Base-by-base conservation (phyloP, 2,797 vertebrate genomes). In the Paedocypris micromegethes region DNA sequence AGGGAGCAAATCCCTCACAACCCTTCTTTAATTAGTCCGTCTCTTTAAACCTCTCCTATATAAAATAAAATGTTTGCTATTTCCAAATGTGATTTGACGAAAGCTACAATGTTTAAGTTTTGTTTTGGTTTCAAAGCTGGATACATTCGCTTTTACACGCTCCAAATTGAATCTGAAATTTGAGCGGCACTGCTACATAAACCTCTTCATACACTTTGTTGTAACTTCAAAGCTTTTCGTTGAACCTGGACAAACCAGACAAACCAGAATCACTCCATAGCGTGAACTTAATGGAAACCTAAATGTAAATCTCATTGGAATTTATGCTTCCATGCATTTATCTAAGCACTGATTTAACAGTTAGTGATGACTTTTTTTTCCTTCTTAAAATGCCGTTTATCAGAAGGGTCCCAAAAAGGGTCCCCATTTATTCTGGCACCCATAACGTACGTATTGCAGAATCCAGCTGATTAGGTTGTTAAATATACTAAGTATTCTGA, bases 1-100 rank as follows among this genome's bases (percentile, higher is more conserved):
- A 64, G 60, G 45, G 41, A 58, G 63, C 60, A 64, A 54, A 63
- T 70, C 60, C 60, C 50, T 57, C 9, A 70, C 51, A 50, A 69
- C 51, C 23, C 23, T 23, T 1, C 23, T 23, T 23, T 23, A 23
- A 23, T 23, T 23, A 23, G 23, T 23, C 23, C 23, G 23, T 23
- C 23, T 23, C 23, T 23, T 23, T 23, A 23, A 23, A 23, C 23
- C 23, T 23, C 23, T 23, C 23, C 23, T 23, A 23, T 23, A 23
- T 23, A 23, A 23, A 23, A 23, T 23, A 23, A 23, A 23, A 23
- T 23, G 23, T 23, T 23, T 23, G 23, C 23, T 23, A 23, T 23
- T 23, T 23, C 23, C 23, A 23, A 23, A 23, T 23, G 23, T 23
- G 23, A 23, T 23, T 23, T 23, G 23, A 23, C 23, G 23, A 23